Percentiles rank a stretch among this genome's conserved stretches.
These are phyloP conservation scores for Zonitis immaculata DNA, from an alignment of 2,888 invertebrate genomes.

Conservation along the genomic window DNA sequence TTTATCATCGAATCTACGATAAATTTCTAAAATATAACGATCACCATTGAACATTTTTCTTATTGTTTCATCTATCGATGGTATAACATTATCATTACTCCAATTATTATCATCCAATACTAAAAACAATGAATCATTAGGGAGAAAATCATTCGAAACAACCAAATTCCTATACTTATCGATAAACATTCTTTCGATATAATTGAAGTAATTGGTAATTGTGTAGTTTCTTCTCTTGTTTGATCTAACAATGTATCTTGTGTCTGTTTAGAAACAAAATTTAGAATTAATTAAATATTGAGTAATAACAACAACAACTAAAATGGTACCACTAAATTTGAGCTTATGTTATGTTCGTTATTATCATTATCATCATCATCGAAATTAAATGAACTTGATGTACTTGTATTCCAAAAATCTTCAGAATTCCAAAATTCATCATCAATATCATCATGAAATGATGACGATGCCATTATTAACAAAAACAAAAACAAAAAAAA, in stretches of 20 bases:
- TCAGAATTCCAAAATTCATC: conserved; percentile 49
- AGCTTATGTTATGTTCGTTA: neutral
- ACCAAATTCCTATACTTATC: too few species aligned
- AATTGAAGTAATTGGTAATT: conserved; percentile 38
- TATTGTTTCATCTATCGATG: conserved; percentile 49
- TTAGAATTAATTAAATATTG: too few species aligned
- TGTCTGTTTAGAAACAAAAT: too few species aligned
- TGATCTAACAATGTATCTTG: conserved; percentile 29
- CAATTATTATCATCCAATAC: conserved; percentile 49
- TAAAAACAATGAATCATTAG: conserved; percentile 33
- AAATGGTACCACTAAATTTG: neutral
- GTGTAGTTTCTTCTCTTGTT: conserved; percentile 28
- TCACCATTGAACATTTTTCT: conserved; percentile 52
- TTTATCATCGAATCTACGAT: conserved; percentile 58
- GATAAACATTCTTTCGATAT: conserved; percentile 32
- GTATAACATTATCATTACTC: conserved; percentile 26
- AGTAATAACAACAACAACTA: too few species aligned
- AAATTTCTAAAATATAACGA: conserved; percentile 50
- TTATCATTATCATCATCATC: conserved; percentile 70
- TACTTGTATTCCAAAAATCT: conserved; percentile 75
- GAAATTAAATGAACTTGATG: conserved; percentile 69
- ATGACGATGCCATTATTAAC: too few species aligned
- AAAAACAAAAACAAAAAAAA: too few species aligned
- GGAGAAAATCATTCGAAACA: too few species aligned
- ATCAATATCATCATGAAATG: too few species aligned